Conservation (phyloP, 2,888 invertebrate genomes). For the Conistra vaccinii region DNA sequence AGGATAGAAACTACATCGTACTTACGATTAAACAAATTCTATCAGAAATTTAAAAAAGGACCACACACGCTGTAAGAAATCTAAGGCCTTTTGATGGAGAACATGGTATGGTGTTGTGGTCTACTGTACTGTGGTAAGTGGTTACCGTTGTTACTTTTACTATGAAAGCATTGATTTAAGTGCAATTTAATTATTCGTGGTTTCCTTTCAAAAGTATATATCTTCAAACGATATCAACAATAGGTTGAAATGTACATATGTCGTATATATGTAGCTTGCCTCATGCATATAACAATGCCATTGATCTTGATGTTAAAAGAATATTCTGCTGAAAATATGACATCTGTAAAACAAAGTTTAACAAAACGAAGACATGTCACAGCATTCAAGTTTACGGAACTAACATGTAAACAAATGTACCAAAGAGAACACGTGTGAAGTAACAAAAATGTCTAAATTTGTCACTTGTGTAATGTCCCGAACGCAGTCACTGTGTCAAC, state of each 20-base stretch:
- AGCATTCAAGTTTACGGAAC: constrained; percentile 57
- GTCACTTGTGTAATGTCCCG: constrained; percentile 81
- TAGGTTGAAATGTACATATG: not conserved
- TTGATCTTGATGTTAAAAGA: constrained; percentile 38
- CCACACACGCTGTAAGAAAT: constrained; percentile 43
- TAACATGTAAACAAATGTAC: constrained; percentile 62
- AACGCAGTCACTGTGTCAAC: constrained; percentile 80
- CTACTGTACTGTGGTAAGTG: constrained; percentile 19
- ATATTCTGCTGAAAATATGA: constrained; percentile 8
- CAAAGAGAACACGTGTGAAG: constrained; percentile 72
- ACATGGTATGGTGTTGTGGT: constrained; percentile 38
- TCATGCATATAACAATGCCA: not conserved
- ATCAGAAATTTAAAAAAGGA: not conserved
- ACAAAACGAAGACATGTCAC: constrained; percentile 50
- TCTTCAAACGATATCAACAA: not conserved
- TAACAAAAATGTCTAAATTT: constrained; percentile 75
- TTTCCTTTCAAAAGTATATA: not conserved
- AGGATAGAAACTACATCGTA: too few relatives aligned
- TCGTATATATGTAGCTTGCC: too few relatives aligned
- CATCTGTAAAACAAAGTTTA: constrained; percentile 33
- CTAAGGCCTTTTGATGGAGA: constrained; percentile 32
- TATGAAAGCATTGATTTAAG: constrained; percentile 12
- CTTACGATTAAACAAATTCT: too few relatives aligned
- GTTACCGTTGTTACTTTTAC: constrained; percentile 20
- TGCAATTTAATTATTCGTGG: constrained; percentile 1